phyloP scores from a whole-genome alignment of 1,140 invertebrate genomes.

The Orius laevigatus region DNA sequence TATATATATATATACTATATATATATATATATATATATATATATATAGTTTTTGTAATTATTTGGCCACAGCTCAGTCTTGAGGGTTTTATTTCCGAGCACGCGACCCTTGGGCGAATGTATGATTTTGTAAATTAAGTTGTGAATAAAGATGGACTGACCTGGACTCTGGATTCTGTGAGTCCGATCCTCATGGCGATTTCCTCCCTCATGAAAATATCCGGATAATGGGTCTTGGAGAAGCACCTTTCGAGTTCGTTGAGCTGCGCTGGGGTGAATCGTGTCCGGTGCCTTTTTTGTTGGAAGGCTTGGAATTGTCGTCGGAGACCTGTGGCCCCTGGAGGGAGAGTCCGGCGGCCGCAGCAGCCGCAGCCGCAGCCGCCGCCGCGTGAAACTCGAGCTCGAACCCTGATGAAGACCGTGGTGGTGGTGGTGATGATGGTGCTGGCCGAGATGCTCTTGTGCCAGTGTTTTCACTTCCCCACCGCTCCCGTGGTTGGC shows the following conservation, averaged over 20 bases:
- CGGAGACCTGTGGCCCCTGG: constrained; percentile 6
- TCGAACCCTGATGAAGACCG: constrained; percentile 12
- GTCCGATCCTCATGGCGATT: constrained; percentile 86
- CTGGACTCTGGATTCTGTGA: constrained; percentile 95
- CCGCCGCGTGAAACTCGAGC: constrained; percentile 9
- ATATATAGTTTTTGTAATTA: too few relatives aligned
- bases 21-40: too few relatives aligned
- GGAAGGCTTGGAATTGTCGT: constrained; percentile 47
- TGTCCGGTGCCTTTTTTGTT: constrained; percentile 85
- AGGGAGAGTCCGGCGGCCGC: constrained; percentile 17
- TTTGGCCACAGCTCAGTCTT: too few relatives aligned
- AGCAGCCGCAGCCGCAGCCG: constrained; percentile 13
- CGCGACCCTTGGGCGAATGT: too few relatives aligned
- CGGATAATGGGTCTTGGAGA: constrained; percentile 93
- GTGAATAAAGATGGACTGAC: constrained; percentile 38
- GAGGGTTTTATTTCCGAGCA: too few relatives aligned
- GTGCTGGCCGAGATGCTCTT: constrained; percentile 13
- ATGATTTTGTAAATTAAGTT: too few relatives aligned
- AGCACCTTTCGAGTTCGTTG: constrained; percentile 87
- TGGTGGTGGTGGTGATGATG: constrained; percentile 15
- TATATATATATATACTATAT: too few relatives aligned
- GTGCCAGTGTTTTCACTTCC: constrained; percentile 5
- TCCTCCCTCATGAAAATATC: constrained; percentile 96
- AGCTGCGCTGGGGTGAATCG: constrained; percentile 89
- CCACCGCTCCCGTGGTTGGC: constrained; percentile 4